phyloP scores from a whole-genome alignment of 2,888 invertebrate species.

The Brachypalpus laphriformis region DNA sequence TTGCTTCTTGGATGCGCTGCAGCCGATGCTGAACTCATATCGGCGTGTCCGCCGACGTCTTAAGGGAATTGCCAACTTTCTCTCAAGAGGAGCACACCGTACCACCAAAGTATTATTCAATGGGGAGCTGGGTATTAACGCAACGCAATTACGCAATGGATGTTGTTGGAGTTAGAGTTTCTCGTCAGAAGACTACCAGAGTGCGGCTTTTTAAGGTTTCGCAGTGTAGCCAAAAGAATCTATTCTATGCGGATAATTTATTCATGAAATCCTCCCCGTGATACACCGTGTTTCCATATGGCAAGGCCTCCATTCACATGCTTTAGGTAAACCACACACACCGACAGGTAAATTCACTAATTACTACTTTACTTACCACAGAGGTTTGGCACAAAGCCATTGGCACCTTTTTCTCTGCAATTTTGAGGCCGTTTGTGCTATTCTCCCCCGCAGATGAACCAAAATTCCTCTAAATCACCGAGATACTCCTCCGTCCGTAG shows the following conservation, averaged over 20 bases:
- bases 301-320: not conserved
- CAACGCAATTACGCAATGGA: constrained; percentile 57
- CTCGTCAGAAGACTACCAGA: not conserved
- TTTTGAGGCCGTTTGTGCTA: constrained; percentile 77
- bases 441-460: constrained; percentile 22
- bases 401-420: constrained; percentile 82
- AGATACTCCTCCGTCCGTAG: constrained; percentile 27
- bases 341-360: not conserved
- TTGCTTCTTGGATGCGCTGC: constrained; percentile 8
- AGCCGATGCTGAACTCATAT: not conserved
- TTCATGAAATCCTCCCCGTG: not conserved
- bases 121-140: constrained; percentile 22
- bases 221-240: not conserved
- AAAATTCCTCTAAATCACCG: constrained; percentile 1
- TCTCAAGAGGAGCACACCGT: constrained; percentile 27
- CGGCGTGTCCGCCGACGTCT: not conserved
- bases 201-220: not conserved
- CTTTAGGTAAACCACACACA: not conserved
- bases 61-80: constrained; percentile 42
- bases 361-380: constrained; percentile 84
- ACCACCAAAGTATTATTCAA: constrained; percentile 6
- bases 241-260: not conserved
- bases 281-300: not conserved
- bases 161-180: constrained; percentile 8
- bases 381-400: constrained; percentile 90